A percentile compares a stretch with the other conserved stretches of the same genome.
phyloP scores from a whole-genome alignment of 2,888 invertebrate genomes.

The Peribatodes rhomboidaria region DNA sequence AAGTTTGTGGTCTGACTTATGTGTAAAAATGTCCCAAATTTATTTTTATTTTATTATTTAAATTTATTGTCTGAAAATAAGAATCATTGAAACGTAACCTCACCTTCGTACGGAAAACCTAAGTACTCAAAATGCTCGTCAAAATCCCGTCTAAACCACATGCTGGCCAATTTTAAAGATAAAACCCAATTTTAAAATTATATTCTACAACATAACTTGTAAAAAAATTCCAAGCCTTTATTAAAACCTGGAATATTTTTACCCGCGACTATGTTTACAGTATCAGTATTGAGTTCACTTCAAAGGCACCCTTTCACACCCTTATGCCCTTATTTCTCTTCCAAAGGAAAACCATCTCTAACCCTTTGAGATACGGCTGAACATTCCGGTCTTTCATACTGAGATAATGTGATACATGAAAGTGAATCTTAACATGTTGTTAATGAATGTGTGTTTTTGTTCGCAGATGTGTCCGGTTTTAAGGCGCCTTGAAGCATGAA shows the following conservation, averaged over 20 bases:
- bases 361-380: neutral
- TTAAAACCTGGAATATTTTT: conserved; percentile 33
- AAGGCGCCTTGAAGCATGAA: conserved; percentile 64
- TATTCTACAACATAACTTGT: conserved; percentile 1
- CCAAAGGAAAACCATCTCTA: conserved; percentile 31
- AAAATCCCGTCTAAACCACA: too few relatives aligned
- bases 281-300: conserved; percentile 44
- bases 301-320: conserved; percentile 45
- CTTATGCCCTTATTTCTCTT: conserved; percentile 26
- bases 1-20: too few relatives aligned
- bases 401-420: conserved; percentile 10
- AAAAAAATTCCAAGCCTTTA: conserved; percentile 8
- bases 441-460: conserved; percentile 62
- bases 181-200: too few relatives aligned
- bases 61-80: too few relatives aligned
- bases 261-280: conserved; percentile 32
- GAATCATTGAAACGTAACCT: too few relatives aligned
- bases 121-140: too few relatives aligned
- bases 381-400: neutral
- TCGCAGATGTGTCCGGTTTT: conserved; percentile 58
- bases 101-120: too few relatives aligned
- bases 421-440: conserved; percentile 29
- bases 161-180: too few relatives aligned
- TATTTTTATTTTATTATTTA: too few relatives aligned
- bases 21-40: too few relatives aligned